Base-by-base conservation (phyloP, 2,113 vertebrate genomes). In the Anoplopoma fimbria region DNA sequence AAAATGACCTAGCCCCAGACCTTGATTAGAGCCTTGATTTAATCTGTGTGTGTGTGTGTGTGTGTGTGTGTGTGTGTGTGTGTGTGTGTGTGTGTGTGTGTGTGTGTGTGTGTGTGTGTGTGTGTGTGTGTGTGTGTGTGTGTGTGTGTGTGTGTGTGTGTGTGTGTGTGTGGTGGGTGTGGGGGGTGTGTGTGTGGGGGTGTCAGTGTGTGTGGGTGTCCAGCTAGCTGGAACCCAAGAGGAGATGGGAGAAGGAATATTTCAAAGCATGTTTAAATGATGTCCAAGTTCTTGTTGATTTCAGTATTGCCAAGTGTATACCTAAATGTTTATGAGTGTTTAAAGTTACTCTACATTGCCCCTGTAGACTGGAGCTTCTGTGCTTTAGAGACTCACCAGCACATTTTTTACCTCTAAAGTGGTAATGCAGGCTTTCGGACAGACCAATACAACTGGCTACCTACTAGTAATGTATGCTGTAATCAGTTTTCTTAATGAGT, bases 1-100 rank as follows among this genome's bases (percentile, higher is more conserved):
- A 40, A 76, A 76, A 72, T 68, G 27, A 63, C 85, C 57, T 76
- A n/a, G 40, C 75, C 62, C 71, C 36, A 69, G 53, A 78, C 80
- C 40, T 77, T 79, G 62, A 76, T 85, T 70, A 72, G 10, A 31
- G 2, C 15, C 45, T 77, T 68, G 47, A 81, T 63, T 75, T 60
- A 64, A 77, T 77, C 3, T 72, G 0, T 49, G 17, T 27, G 49
- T 23, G 49, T 33, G 27, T 25, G 42, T 45, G 42, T 45, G 40
- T 42, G 40, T 45, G 42, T 45, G 42, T 45, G 14, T 53, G 53
- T 38, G 23, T 15, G 6, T 61, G 15, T 68, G 49, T 58, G 51
- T 57, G 23, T 25, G 61, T 25, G 49, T 47, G 55, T 49, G 57
- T 71, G 55, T 49, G 40, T 60, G 75, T 45, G 49, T 13, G 34